Percentiles rank a stretch among this genome's conserved stretches.
These are phyloP conservation scores for Campylorhamphus procurvoides DNA, from an alignment of 2,113 vertebrate species.

Conservation along the genomic window DNA sequence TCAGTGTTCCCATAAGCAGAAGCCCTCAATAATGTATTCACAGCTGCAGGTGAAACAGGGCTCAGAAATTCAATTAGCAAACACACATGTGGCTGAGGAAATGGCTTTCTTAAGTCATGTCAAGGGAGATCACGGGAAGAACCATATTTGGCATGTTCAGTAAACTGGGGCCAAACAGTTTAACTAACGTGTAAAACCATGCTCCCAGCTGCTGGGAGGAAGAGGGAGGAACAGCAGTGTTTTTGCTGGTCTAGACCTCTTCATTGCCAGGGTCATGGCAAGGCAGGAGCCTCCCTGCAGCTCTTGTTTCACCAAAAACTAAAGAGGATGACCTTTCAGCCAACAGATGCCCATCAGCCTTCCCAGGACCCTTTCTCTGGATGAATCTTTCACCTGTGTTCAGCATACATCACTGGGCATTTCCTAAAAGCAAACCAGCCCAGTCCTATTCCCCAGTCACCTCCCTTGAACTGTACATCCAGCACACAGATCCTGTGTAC, in stretches of 20 bases:
- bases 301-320: background rate
- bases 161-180: background rate
- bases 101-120: background rate
- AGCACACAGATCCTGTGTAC: background rate
- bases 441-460: background rate
- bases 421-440: background rate
- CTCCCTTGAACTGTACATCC: background rate
- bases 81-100: slow-evolving; percentile 20
- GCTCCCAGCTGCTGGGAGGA: background rate
- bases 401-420: background rate
- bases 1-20: slow-evolving; percentile 15
- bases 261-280: background rate
- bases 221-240: background rate
- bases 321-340: background rate
- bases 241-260: background rate
- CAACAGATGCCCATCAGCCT: background rate
- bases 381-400: background rate
- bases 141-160: background rate
- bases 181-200: background rate
- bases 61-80: slow-evolving; percentile 55
- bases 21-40: slow-evolving; percentile 35
- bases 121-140: background rate
- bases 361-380: background rate
- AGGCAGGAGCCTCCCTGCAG: background rate
- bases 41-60: slow-evolving; percentile 57